Percentiles rank a stretch among this genome's conserved stretches.
Conservation (phyloP, 2,797 vertebrate species). For the Perdix hodgsoniae region DNA sequence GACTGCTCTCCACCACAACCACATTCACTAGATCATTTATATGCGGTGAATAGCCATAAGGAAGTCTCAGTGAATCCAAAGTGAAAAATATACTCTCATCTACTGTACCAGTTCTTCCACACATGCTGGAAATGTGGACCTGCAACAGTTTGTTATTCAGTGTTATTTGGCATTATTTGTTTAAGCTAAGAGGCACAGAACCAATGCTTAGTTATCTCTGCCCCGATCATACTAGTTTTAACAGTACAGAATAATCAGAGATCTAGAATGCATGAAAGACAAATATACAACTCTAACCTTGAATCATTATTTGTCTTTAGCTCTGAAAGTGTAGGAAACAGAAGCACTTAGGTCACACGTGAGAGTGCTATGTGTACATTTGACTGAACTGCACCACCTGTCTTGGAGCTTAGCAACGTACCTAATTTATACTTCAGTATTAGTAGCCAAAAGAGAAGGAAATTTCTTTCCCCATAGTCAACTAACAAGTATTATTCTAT, state of each 20-base stretch:
- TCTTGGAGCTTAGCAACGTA: not conserved
- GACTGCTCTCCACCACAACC: slow-evolving; percentile 93
- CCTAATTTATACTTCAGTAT: not conserved
- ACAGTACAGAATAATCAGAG: not conserved
- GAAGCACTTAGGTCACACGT: not conserved
- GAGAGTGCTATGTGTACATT: not conserved
- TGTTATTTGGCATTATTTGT: not conserved
- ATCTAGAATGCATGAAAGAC: not conserved
- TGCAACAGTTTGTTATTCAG: slow-evolving; percentile 62
- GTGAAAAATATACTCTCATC: slow-evolving; percentile 91
- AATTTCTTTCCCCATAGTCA: not conserved
- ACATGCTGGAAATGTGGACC: slow-evolving; percentile 88
- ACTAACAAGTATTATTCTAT: not conserved
- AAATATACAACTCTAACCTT: not conserved
- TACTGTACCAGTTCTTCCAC: slow-evolving; percentile 86
- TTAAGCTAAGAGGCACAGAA: not conserved
- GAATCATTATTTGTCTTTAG: not conserved
- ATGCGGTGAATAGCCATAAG: slow-evolving; percentile 84
- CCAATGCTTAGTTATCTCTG: not conserved
- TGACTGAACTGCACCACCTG: not conserved
- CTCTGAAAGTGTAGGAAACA: not conserved
- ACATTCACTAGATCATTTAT: slow-evolving; percentile 86
- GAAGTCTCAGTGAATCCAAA: slow-evolving; percentile 88
- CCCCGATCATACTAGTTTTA: not conserved
- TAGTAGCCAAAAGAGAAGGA: not conserved